These are phyloP conservation scores for Uromys caudimaculatus DNA, from an alignment of 2,797 vertebrate species.

Conservation along the genomic window DNA sequence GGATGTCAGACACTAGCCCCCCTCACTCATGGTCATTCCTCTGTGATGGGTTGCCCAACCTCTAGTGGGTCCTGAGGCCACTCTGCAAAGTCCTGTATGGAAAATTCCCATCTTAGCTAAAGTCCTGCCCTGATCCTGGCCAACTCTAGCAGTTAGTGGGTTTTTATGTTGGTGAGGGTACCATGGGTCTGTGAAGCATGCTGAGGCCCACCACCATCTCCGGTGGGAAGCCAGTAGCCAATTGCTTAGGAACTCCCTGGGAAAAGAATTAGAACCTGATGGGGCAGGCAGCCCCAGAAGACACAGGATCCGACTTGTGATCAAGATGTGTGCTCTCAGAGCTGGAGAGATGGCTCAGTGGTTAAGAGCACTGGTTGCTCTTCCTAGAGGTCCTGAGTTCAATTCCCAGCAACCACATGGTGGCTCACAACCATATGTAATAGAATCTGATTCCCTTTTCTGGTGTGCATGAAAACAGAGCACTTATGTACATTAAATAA, in stretches of 20 bases:
- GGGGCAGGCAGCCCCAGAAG: background rate
- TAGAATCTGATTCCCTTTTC: background rate
- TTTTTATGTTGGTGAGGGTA: too few species aligned
- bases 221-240: background rate
- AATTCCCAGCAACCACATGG: too few species aligned
- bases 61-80: background rate
- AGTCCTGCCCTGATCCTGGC: accelerated
- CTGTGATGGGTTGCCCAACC: background rate
- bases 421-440: too few species aligned
- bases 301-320: background rate
- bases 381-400: too few species aligned
- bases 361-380: too few species aligned
- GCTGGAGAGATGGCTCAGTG: too few species aligned
- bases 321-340: background rate
- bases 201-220: accelerated
- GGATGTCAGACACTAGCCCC: background rate
- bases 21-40: background rate
- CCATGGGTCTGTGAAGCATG: accelerated
- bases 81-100: background rate
- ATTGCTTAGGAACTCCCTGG: background rate
- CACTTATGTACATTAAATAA: background rate
- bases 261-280: background rate
- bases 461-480: background rate
- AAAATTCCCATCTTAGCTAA: background rate
- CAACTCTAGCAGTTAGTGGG: too few species aligned